Conservation (phyloP, 2,113 vertebrate genomes). For the Lampris megalopsis region DNA sequence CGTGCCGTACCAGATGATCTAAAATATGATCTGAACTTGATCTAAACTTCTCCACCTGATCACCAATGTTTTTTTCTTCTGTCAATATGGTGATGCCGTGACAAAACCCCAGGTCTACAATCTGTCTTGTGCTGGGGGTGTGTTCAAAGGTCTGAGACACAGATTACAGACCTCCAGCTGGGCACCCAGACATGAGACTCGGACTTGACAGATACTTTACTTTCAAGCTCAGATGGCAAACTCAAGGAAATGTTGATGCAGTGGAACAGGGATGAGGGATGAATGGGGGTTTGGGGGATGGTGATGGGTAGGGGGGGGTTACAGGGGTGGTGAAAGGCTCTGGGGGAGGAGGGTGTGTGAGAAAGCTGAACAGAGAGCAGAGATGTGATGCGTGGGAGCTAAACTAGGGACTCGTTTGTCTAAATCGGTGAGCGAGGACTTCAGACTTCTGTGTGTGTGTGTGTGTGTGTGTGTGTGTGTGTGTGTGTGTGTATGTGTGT, state of each 20-base stretch:
- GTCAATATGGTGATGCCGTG: too few relatives aligned
- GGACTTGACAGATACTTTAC: too few relatives aligned
- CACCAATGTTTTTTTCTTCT: too few relatives aligned
- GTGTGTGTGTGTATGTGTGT: slow-evolving; percentile 44
- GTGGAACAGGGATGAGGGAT: not conserved
- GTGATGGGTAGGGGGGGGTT: not conserved
- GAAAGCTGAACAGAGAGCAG: not conserved
- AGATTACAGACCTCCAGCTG: too few relatives aligned
- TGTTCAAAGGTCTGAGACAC: too few relatives aligned
- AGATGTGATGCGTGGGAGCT: not conserved
- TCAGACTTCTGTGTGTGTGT: slow-evolving; percentile 22
- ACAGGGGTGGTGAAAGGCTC: not conserved
- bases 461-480: slow-evolving; percentile 40
- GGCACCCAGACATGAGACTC: too few relatives aligned
- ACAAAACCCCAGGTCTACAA: too few relatives aligned
- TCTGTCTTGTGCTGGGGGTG: too few relatives aligned
- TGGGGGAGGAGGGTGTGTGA: not conserved
- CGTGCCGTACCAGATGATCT: too few relatives aligned
- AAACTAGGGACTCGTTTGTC: not conserved
- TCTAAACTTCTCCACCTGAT: too few relatives aligned
- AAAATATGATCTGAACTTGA: too few relatives aligned
- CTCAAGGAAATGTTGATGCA: not conserved
- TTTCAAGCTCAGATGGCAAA: not conserved
- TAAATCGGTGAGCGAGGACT: slow-evolving; percentile 24
- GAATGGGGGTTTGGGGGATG: not conserved